Evolutionary conservation across 2,113 vertebrate genomes (phyloP).

Genomic region (Poecile atricapillus): DNA sequence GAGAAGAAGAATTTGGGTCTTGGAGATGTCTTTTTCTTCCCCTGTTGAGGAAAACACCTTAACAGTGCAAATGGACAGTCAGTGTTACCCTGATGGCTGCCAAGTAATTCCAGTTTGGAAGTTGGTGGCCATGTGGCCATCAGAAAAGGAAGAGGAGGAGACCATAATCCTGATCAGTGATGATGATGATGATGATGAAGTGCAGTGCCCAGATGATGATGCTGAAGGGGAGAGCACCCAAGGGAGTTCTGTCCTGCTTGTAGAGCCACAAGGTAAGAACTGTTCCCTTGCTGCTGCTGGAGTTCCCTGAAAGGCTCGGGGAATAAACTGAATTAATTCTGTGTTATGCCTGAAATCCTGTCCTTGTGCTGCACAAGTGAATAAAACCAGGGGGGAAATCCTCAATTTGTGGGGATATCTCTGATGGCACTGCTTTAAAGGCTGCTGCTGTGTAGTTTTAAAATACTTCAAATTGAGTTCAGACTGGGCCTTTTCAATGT

Average conservation of each 20-base stretch:
- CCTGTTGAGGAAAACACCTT: not conserved
- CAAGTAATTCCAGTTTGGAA: not conserved
- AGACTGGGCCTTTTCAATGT: not conserved
- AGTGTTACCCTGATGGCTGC: not conserved
- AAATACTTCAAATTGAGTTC: not conserved
- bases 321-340: not conserved
- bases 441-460: not conserved
- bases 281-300: rapidly evolving
- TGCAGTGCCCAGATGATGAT: not conserved
- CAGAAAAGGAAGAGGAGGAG: not conserved
- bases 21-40: not conserved
- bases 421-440: not conserved
- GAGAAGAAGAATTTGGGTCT: not conserved
- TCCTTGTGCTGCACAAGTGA: not conserved
- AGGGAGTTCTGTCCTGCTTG: not conserved
- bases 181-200: not conserved
- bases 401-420: not conserved
- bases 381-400: not conserved
- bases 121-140: not conserved
- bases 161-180: constrained; percentile 29
- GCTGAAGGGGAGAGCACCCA: not conserved
- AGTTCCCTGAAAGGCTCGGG: not conserved
- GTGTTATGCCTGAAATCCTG: rapidly evolving
- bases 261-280: not conserved
- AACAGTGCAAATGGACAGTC: not conserved